Evolutionary conservation across 2,113 vertebrate species (phyloP).

Genomic region (Athene cunicularia): DNA sequence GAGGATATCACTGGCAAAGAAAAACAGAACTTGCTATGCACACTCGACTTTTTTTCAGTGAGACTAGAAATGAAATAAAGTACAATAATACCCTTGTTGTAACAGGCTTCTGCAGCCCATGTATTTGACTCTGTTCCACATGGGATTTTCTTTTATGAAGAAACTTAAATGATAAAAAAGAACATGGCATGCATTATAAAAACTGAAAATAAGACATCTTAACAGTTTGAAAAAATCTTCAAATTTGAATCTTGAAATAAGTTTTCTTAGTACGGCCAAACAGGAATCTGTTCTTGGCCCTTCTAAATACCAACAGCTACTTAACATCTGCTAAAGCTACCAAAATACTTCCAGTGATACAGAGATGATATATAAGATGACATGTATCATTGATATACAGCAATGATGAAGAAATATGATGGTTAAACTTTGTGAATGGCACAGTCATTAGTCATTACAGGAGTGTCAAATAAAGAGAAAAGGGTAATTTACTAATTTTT

Average conservation of each 20-base stretch:
- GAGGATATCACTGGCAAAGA: not conserved
- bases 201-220: not conserved
- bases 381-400: fast-evolving
- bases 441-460: not conserved
- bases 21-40: not conserved
- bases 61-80: not conserved
- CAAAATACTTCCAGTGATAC: not conserved
- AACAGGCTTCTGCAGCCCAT: not conserved
- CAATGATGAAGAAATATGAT: not conserved
- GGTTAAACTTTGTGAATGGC: not conserved
- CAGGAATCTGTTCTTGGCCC: not conserved
- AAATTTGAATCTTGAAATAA: not conserved
- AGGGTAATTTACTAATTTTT: not conserved
- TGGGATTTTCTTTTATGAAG: not conserved
- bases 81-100: not conserved
- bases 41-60: not conserved
- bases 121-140: not conserved
- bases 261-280: not conserved
- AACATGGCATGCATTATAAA: not conserved
- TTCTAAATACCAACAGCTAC: not conserved
- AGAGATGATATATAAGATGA: not conserved
- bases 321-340: not conserved
- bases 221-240: not conserved
- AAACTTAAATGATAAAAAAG: not conserved
- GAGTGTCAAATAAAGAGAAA: not conserved